These are phyloP conservation scores for Hozukius guyotensis DNA, from an alignment of 2,797 vertebrate genomes.

Conservation along the genomic window DNA sequence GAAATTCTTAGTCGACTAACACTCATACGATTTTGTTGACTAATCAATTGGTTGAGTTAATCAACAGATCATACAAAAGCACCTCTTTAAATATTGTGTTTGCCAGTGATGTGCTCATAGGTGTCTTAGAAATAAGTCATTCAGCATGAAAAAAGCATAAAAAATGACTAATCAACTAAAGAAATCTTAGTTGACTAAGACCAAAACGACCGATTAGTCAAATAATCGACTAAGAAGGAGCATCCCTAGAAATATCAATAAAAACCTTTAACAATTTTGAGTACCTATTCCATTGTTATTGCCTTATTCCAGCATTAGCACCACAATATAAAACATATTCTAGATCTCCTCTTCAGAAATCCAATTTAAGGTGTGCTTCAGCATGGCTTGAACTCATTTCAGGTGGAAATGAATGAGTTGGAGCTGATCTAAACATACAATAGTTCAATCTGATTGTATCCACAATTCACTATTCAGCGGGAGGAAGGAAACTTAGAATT, in stretches of 20 bases:
- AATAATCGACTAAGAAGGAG: too few relatives aligned
- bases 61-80: too few relatives aligned
- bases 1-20: too few relatives aligned
- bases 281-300: background rate
- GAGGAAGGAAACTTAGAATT: slow-evolving; percentile 15
- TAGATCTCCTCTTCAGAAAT: background rate
- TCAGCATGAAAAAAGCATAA: background rate
- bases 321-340: background rate
- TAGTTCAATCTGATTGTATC: slow-evolving; percentile 14
- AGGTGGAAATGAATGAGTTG: background rate
- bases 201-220: too few relatives aligned
- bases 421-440: slow-evolving; percentile 8
- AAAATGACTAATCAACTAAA: background rate
- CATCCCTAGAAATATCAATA: background rate
- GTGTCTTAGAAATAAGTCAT: background rate
- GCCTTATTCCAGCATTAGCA: background rate
- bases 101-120: too few relatives aligned
- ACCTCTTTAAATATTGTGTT: too few relatives aligned
- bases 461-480: slow-evolving; percentile 23
- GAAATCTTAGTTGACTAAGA: too few relatives aligned
- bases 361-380: background rate
- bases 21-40: too few relatives aligned
- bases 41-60: too few relatives aligned
- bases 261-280: background rate
- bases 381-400: background rate